phyloP scores from a whole-genome alignment of 2,113 vertebrate species.

The Oenanthe oenanthe region DNA sequence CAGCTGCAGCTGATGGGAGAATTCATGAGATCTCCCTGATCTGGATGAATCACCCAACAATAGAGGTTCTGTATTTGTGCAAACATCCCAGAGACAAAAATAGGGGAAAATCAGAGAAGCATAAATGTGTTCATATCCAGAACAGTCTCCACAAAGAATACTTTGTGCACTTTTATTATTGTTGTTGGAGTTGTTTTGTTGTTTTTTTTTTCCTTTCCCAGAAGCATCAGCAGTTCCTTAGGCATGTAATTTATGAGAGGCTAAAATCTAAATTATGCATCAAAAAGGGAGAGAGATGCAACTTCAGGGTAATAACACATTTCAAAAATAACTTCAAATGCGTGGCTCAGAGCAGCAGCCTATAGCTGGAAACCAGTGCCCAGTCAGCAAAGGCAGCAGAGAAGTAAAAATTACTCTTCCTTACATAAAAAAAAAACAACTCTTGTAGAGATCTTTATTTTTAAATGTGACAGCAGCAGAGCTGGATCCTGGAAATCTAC shows the following conservation, averaged over 20 bases:
- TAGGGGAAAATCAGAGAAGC: background rate
- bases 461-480: background rate
- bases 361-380: background rate
- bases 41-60: background rate
- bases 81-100: background rate
- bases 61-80: background rate
- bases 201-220: background rate
- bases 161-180: background rate
- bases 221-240: slow-evolving; percentile 15
- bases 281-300: slow-evolving; percentile 32
- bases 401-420: background rate
- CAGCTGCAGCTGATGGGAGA: accelerated
- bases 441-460: background rate
- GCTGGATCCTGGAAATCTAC: background rate
- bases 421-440: background rate
- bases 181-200: background rate
- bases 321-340: slow-evolving; percentile 30
- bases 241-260: background rate
- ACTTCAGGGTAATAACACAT: slow-evolving; percentile 1
- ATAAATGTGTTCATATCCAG: background rate
- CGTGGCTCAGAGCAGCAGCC: background rate
- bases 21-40: background rate
- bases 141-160: background rate
- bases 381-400: slow-evolving; percentile 24
- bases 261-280: slow-evolving; percentile 64